Conservation (phyloP, 2,888 invertebrate species). For the Hemistola chrysoprasaria region DNA sequence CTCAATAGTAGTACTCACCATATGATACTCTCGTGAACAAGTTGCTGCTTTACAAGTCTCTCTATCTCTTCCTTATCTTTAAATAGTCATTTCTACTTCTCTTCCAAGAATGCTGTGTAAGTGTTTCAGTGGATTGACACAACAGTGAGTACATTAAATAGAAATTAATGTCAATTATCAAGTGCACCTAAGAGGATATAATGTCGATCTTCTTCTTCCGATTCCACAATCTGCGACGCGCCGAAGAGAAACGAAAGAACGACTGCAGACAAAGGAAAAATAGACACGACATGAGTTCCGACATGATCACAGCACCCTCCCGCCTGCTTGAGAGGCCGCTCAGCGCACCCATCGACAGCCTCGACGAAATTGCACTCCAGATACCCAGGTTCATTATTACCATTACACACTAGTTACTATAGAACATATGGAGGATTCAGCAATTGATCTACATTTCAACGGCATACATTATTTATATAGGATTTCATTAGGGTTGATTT, state of each 20-base stretch:
- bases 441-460: too few relatives aligned
- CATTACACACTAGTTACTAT: too few relatives aligned
- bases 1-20: too few relatives aligned
- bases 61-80: background rate
- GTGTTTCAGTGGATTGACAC: constrained; percentile 3
- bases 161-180: constrained; percentile 1
- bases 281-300: constrained; percentile 64
- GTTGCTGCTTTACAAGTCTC: too few relatives aligned
- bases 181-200: constrained; percentile 65
- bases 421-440: too few relatives aligned
- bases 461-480: too few relatives aligned
- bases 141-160: constrained; percentile 5
- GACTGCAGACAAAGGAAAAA: constrained; percentile 43
- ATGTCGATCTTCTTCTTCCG: constrained; percentile 98
- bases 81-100: background rate
- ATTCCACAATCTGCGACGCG: constrained; percentile 93
- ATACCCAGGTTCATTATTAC: constrained; percentile 92
- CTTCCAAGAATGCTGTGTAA: constrained; percentile 3
- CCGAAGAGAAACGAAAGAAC: constrained; percentile 84
- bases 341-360: constrained; percentile 92
- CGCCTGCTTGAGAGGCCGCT: constrained; percentile 92
- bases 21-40: too few relatives aligned
- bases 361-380: constrained; percentile 95
- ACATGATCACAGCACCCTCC: constrained; percentile 88
- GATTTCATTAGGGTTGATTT: too few relatives aligned